Percentiles rank a stretch among this genome's conserved stretches.
Conservation (phyloP, 2,888 invertebrate species). For the Syrphus vitripennis region DNA sequence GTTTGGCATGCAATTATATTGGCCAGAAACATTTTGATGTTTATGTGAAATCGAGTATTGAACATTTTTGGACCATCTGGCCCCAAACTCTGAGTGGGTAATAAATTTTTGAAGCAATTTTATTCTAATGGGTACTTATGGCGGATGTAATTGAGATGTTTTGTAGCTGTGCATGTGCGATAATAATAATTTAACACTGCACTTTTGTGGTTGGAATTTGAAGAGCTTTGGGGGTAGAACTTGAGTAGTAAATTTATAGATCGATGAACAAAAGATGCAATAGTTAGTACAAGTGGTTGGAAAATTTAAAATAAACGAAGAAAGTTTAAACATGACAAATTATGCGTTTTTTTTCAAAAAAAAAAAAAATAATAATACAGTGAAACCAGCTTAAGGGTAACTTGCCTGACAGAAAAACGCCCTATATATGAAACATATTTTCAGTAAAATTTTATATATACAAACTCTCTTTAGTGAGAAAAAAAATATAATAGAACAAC, state of each 20-base stretch:
- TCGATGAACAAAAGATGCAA: constrained; percentile 20
- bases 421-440: too few relatives aligned
- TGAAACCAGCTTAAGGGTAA: too few relatives aligned
- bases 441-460: too few relatives aligned
- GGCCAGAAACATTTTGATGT: constrained; percentile 24
- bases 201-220: constrained; percentile 16
- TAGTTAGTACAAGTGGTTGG: too few relatives aligned
- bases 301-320: too few relatives aligned
- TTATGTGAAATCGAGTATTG: constrained; percentile 15
- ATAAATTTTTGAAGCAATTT: constrained; percentile 59
- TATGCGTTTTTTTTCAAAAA: too few relatives aligned
- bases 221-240: neutral
- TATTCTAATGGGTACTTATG: constrained; percentile 57
- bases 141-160: constrained; percentile 61
- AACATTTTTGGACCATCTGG: constrained; percentile 39
- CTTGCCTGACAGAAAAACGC: too few relatives aligned
- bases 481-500: too few relatives aligned
- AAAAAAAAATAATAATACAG: too few relatives aligned
- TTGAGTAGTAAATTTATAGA: constrained; percentile 36
- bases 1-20: neutral
- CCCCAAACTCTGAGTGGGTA: constrained; percentile 34
- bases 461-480: too few relatives aligned
- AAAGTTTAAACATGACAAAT: too few relatives aligned
- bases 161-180: neutral
- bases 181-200: constrained; percentile 10